Conservation (phyloP, 2,888 invertebrate species). For the Carpatolechia fugitivella region DNA sequence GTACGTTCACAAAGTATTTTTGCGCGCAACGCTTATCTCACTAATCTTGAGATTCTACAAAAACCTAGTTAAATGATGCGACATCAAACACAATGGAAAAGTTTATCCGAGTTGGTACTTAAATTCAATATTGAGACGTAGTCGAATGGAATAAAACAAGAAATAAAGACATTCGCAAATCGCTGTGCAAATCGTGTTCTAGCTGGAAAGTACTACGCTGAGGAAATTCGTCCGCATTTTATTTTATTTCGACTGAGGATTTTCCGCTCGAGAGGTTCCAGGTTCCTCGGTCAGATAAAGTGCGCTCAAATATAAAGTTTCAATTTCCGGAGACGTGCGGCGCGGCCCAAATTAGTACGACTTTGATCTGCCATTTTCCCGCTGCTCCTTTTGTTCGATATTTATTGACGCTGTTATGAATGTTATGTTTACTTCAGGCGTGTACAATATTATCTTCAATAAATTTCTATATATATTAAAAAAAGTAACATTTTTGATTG, state of each 20-base stretch:
- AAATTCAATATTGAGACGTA: conserved; percentile 15
- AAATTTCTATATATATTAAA: no score
- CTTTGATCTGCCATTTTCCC: conserved; percentile 45
- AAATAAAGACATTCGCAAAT: conserved; percentile 42
- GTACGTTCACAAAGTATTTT: no score
- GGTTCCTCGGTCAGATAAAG: conserved; percentile 66
- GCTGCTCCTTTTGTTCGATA: conserved; percentile 20
- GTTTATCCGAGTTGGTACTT: background rate
- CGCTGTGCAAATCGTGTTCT: conserved; percentile 45
- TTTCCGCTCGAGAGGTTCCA: conserved; percentile 55
- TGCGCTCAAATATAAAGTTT: conserved; percentile 75
- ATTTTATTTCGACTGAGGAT: conserved; percentile 63
- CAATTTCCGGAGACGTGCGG: conserved; percentile 67
- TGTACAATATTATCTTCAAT: no score
- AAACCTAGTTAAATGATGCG: no score
- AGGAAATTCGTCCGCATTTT: conserved; percentile 54
- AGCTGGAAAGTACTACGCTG: conserved; percentile 49
- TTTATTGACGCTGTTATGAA: background rate
- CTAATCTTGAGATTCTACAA: no score
- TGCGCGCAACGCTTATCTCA: no score
- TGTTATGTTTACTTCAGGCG: no score
- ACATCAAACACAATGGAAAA: background rate
- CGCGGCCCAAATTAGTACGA: conserved; percentile 50
- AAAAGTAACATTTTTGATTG: no score
- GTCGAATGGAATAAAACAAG: conserved; percentile 15